Conservation (phyloP, 2,113 vertebrate genomes). For the Micronycteris hirsuta region DNA sequence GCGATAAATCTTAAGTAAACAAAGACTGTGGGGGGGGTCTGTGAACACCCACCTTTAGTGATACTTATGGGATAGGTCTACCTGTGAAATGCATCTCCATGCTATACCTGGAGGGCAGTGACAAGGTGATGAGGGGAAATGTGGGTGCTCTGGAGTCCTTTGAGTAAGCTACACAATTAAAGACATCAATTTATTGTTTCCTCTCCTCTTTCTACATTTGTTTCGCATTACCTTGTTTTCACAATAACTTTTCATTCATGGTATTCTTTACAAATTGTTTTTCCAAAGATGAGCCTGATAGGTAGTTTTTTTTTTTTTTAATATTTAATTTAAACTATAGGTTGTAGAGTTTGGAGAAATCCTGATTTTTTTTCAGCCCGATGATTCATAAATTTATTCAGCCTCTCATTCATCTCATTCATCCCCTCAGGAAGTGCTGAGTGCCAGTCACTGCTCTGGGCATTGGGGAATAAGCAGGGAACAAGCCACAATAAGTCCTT, state of each 20-base stretch:
- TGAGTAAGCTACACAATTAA: neutral
- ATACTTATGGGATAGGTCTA: neutral
- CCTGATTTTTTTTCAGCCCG: neutral
- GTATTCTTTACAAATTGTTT: neutral
- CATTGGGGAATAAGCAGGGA: neutral
- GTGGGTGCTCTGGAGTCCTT: neutral
- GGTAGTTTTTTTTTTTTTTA: neutral
- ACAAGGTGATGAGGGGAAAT: neutral
- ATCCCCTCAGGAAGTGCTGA: neutral
- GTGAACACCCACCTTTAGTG: neutral
- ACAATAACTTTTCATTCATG: neutral
- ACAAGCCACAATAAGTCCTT: neutral
- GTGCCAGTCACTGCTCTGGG: neutral
- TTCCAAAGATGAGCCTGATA: neutral
- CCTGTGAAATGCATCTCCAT: rapidly evolving
- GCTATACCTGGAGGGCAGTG: neutral
- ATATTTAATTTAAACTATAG: neutral
- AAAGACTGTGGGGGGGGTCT: constrained; percentile 9
- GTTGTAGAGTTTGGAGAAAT: neutral
- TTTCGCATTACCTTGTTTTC: neutral
- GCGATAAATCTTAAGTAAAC: constrained; percentile 38
- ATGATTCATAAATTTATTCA: neutral
- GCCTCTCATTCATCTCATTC: neutral
- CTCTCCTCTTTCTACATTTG: neutral
- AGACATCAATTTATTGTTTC: neutral